Conservation (phyloP, 2,888 invertebrate genomes). For the Tetragonula carbonaria region DNA sequence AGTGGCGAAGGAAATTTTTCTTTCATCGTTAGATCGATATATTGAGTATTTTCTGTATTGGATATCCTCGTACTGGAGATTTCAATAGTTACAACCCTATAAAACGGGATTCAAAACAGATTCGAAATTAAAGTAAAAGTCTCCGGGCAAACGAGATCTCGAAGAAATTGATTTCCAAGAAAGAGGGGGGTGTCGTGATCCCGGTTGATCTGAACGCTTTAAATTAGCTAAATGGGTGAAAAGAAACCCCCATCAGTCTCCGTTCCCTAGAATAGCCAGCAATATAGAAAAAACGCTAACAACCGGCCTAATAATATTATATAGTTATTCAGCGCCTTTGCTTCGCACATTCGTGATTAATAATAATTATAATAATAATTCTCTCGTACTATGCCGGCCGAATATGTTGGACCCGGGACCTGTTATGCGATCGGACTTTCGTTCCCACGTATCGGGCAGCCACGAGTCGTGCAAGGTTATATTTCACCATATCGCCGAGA, state of each 20-base stretch:
- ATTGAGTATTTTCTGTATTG: not conserved
- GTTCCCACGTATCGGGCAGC: too few species aligned
- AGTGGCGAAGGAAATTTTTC: not conserved
- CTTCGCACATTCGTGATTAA: constrained; percentile 65
- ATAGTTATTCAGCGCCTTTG: constrained; percentile 68
- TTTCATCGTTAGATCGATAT: not conserved
- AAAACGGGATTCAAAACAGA: not conserved
- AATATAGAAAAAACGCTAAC: constrained; percentile 73
- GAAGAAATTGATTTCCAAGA: not conserved
- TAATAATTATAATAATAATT: constrained; percentile 77
- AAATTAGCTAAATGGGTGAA: constrained; percentile 30
- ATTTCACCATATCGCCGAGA: too few species aligned
- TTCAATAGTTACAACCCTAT: not conserved
- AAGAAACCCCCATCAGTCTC: constrained; percentile 30
- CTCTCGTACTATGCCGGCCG: constrained; percentile 31
- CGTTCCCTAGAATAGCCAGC: constrained; percentile 34
- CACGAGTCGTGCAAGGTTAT: not conserved
- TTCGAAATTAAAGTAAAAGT: not conserved
- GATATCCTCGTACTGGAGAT: not conserved
- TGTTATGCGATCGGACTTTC: not conserved
- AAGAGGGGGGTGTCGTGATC: constrained; percentile 2
- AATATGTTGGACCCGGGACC: not conserved
- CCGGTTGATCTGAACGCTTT: constrained; percentile 9
- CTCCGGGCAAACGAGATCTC: not conserved
- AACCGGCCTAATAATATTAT: constrained; percentile 76